A percentile compares a stretch with the other conserved stretches of the same genome.
Evolutionary conservation across 2,797 vertebrate genomes (phyloP).

Genomic region (Myotis myotis): DNA sequence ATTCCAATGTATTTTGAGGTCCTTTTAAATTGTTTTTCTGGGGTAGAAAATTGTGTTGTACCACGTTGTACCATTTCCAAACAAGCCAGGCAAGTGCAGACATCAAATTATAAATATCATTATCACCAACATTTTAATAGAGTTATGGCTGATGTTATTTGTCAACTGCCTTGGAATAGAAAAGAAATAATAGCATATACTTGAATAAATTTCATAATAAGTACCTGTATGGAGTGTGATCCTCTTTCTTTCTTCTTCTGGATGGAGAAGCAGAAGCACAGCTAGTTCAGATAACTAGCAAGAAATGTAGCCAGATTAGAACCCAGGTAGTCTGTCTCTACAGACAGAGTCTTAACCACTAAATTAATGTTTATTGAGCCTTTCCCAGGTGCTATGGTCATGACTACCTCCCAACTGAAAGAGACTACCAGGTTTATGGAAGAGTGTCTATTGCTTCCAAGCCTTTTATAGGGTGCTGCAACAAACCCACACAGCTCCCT

Average conservation of each 20-base stretch:
- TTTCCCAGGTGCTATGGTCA: constrained; percentile 24
- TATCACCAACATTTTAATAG: neutral
- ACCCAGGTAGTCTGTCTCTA: constrained; percentile 34
- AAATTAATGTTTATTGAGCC: constrained; percentile 55
- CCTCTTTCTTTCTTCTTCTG: neutral
- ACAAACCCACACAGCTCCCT: constrained; percentile 30
- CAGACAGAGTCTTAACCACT: constrained; percentile 25
- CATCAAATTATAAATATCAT: constrained; percentile 10
- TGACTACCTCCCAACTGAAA: constrained; percentile 45
- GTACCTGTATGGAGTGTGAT: neutral
- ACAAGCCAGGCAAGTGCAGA: neutral
- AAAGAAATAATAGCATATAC: constrained; percentile 26
- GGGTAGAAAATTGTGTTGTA: neutral
- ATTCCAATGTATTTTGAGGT: neutral
- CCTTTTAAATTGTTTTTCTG: constrained; percentile 46
- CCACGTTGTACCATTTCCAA: neutral
- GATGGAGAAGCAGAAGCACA: neutral
- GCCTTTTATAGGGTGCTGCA: constrained; percentile 11
- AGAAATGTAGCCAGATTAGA: constrained; percentile 20
- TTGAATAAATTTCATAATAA: neutral
- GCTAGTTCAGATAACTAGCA: neutral
- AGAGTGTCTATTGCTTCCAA: constrained; percentile 6
- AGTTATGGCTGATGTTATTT: neutral
- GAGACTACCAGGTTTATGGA: neutral
- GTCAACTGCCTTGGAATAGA: constrained; percentile 14